A percentile compares a stretch with the other conserved stretches of the same genome.
These are phyloP conservation scores for Zophobas morio DNA, from an alignment of 1,140 invertebrate species.

Conservation along the genomic window DNA sequence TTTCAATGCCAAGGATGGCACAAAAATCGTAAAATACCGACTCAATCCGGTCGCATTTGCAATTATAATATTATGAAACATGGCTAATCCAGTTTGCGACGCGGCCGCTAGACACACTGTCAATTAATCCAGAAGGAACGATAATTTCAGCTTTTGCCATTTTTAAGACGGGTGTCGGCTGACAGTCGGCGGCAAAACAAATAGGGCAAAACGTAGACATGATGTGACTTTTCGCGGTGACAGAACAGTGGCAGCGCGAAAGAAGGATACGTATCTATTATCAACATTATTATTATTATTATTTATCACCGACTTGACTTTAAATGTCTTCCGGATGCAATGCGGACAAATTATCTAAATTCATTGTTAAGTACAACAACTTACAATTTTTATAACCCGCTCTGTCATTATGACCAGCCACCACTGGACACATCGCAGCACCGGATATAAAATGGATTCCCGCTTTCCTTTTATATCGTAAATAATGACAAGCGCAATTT, in stretches of 20 bases:
- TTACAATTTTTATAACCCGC: no score
- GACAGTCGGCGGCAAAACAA: conserved; percentile 7
- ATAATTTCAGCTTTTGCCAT: conserved; percentile 19
- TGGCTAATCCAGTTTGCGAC: not conserved
- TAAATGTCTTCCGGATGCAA: no score
- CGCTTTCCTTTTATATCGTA: conserved; percentile 28
- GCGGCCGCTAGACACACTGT: not conserved
- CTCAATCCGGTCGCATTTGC: conserved; percentile 30
- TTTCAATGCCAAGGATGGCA: conserved; percentile 12
- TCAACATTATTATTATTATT: no score
- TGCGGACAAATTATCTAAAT: no score
- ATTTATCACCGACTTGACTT: no score
- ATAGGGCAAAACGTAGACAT: not conserved
- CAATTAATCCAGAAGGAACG: conserved; percentile 21
- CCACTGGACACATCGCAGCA: not conserved
- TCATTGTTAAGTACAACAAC: no score
- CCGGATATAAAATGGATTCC: conserved; percentile 10
- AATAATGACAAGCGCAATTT: conserved; percentile 28
- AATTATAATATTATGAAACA: conserved; percentile 36
- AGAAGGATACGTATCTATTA: no score
- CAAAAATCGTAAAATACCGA: conserved; percentile 20
- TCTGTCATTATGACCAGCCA: no score
- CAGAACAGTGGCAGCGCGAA: no score
- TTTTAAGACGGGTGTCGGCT: conserved; percentile 15
- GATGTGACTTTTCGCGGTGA: conserved; percentile 7